phyloP scores from a whole-genome alignment of 2,888 invertebrate genomes.

The Drosophila trichaetosa region DNA sequence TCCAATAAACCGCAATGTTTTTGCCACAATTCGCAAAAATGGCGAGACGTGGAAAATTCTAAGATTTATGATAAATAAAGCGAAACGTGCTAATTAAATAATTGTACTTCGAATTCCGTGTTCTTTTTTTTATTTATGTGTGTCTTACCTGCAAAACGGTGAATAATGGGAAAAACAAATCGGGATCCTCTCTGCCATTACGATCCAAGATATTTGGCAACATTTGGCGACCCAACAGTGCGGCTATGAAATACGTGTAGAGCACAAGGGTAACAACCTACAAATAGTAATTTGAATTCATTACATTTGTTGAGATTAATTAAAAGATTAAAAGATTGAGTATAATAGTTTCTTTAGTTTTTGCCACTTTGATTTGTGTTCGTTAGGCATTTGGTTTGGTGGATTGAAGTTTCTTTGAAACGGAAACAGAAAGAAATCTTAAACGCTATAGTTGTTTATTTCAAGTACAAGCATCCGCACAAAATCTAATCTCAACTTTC shows the following conservation, averaged over 20 bases:
- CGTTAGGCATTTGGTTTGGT: not conserved
- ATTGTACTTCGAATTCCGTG: slow-evolving; percentile 35
- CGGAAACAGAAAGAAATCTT: not conserved
- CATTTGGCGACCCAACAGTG: slow-evolving; percentile 94
- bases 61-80: slow-evolving; percentile 55
- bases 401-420: not conserved
- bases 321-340: not conserved
- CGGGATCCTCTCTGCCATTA: slow-evolving; percentile 88
- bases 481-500: slow-evolving; percentile 28
- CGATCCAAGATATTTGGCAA: slow-evolving; percentile 87
- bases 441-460: not conserved
- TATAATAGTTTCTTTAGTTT: not conserved
- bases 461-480: slow-evolving; percentile 24
- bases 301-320: slow-evolving; percentile 20
- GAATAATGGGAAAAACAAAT: slow-evolving; percentile 96
- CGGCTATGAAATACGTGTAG: slow-evolving; percentile 95
- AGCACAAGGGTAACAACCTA: slow-evolving; percentile 96
- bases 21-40: slow-evolving; percentile 42
- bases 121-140: not conserved
- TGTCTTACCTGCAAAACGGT: slow-evolving; percentile 92
- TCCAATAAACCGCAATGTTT: slow-evolving; percentile 60
- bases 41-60: slow-evolving; percentile 65
- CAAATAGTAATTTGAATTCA: slow-evolving; percentile 3
- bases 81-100: slow-evolving; percentile 63
- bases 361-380: not conserved